These are phyloP conservation scores for Hoplias malabaricus DNA, from an alignment of 2,113 vertebrate genomes.

Conservation along the genomic window DNA sequence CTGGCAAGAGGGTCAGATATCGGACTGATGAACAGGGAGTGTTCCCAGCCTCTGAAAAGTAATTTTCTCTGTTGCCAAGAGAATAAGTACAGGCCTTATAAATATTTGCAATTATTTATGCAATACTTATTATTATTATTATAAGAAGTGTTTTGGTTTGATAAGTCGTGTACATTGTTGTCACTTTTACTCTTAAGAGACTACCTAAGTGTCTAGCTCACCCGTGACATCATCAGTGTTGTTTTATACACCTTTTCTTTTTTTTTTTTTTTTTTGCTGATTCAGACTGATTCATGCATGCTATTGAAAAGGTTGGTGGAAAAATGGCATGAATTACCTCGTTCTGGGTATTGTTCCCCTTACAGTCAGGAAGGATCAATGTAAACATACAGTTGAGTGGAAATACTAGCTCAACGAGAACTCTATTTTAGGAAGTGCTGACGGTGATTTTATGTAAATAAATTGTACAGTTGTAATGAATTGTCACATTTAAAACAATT, in stretches of 20 bases:
- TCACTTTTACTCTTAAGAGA: no score
- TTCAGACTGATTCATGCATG: neutral
- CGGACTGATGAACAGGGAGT: neutral
- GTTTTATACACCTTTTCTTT: neutral
- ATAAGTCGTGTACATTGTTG: no score
- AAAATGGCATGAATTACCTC: neutral
- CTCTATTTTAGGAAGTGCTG: neutral
- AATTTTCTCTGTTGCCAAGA: neutral
- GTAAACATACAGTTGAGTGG: neutral
- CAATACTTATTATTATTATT: no score
- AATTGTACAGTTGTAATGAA: no score
- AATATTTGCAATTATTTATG: no score
- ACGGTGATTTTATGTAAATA: no score
- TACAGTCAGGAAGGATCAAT: neutral
- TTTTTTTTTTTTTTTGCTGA: neutral
- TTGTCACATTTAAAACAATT: no score
- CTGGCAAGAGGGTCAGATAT: neutral
- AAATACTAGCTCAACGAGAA: neutral
- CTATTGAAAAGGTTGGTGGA: neutral
- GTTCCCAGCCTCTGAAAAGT: neutral
- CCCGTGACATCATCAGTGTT: no score
- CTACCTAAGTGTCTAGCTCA: no score
- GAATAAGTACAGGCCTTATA: neutral
- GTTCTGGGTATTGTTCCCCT: neutral
- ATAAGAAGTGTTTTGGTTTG: no score